Conservation (phyloP, 2,888 invertebrate genomes). For the Nysson spinosus region DNA sequence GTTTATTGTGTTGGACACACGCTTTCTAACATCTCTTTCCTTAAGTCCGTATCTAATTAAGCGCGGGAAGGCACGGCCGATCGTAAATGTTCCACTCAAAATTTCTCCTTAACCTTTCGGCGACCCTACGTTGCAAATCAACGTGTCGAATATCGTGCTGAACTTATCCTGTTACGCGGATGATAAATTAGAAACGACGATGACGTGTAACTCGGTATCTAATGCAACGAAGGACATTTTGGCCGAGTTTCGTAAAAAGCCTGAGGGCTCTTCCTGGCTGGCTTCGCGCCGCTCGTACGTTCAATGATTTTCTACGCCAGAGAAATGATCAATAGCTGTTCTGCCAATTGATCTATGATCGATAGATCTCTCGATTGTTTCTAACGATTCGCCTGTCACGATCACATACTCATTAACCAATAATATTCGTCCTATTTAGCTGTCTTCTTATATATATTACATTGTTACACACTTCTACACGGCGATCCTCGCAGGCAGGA, state of each 20-base stretch:
- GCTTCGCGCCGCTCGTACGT: constrained; percentile 4
- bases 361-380: constrained; percentile 61
- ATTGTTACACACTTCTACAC: too few relatives aligned
- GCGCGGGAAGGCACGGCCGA: constrained; percentile 12
- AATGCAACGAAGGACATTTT: constrained; percentile 31
- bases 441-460: background rate
- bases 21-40: constrained; percentile 38
- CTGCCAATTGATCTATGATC: constrained; percentile 51
- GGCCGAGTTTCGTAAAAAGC: background rate
- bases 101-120: constrained; percentile 52
- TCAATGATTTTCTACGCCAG: constrained; percentile 25
- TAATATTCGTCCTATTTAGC: constrained; percentile 1
- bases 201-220: constrained; percentile 28
- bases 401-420: constrained; percentile 30
- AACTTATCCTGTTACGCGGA: constrained; percentile 14
- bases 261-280: background rate
- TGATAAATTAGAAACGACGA: constrained; percentile 45
- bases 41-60: constrained; percentile 40
- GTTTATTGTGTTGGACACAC: constrained; percentile 29
- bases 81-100: constrained; percentile 40
- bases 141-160: constrained; percentile 14
- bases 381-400: constrained; percentile 55
- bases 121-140: constrained; percentile 31
- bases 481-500: too few relatives aligned
- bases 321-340: constrained; percentile 57